phyloP scores from a whole-genome alignment of 2,888 invertebrate genomes.

The Synergus japonicus region DNA sequence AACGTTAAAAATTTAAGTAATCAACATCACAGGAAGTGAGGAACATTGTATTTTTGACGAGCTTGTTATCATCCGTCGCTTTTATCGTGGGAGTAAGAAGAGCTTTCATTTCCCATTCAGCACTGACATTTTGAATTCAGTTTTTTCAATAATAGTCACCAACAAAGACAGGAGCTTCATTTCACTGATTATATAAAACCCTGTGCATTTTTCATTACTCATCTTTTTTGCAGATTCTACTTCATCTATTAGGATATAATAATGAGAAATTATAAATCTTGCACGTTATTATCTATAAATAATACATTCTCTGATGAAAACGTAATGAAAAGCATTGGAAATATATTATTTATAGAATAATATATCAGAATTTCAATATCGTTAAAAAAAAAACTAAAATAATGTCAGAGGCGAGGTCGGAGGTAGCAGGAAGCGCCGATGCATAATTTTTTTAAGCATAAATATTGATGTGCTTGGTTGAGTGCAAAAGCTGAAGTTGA shows the following conservation, averaged over 20 bases:
- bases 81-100: neutral
- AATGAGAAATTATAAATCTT: too few species aligned
- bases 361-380: neutral
- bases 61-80: neutral
- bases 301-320: too few species aligned
- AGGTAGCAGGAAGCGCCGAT: neutral
- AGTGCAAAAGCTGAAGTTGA: constrained; percentile 20
- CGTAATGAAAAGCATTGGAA: too few species aligned
- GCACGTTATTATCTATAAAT: too few species aligned
- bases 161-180: too few species aligned
- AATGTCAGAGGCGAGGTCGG: neutral
- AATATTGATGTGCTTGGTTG: constrained; percentile 15
- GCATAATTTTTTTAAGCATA: constrained; percentile 16
- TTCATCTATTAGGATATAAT: too few species aligned
- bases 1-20: neutral
- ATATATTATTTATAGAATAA: too few species aligned
- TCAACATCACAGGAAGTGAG: neutral
- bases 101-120: neutral
- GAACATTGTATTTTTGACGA: neutral
- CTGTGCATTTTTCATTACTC: too few species aligned
- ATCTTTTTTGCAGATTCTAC: too few species aligned
- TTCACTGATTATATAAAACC: too few species aligned
- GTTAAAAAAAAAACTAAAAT: neutral
- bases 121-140: neutral
- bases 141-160: too few species aligned